Conservation (phyloP, 2,113 vertebrate species). For the Eclectus roratus region DNA sequence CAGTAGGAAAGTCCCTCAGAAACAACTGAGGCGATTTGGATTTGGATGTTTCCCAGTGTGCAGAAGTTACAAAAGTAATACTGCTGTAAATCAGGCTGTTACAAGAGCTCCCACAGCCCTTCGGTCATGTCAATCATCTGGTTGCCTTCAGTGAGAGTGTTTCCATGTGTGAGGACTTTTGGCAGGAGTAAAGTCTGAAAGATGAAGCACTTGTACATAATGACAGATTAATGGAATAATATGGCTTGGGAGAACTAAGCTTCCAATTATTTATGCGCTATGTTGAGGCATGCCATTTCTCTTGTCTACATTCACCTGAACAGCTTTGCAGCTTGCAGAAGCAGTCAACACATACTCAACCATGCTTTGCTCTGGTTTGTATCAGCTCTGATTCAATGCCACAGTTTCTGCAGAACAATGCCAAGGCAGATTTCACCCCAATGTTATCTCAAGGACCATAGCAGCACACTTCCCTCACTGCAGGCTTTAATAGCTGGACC, state of each 20-base stretch:
- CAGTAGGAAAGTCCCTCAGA: not conserved
- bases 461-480: accelerated
- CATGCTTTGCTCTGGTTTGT: not conserved
- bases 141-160: not conserved
- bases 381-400: not conserved
- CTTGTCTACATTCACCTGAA: not conserved
- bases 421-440: not conserved
- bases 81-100: not conserved
- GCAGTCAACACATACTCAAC: not conserved
- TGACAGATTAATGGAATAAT: conserved; percentile 24
- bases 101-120: conserved; percentile 8
- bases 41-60: not conserved
- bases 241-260: not conserved
- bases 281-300: not conserved
- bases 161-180: conserved; percentile 2
- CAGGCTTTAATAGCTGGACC: accelerated
- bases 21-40: not conserved
- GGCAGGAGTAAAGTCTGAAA: conserved; percentile 11
- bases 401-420: not conserved
- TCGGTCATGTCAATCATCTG: not conserved
- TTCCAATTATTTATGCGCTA: not conserved
- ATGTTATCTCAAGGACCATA: accelerated
- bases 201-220: conserved; percentile 12
- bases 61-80: not conserved
- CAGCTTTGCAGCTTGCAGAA: not conserved